phyloP scores from a whole-genome alignment of 2,797 vertebrate species.

The Fratercula arctica region DNA sequence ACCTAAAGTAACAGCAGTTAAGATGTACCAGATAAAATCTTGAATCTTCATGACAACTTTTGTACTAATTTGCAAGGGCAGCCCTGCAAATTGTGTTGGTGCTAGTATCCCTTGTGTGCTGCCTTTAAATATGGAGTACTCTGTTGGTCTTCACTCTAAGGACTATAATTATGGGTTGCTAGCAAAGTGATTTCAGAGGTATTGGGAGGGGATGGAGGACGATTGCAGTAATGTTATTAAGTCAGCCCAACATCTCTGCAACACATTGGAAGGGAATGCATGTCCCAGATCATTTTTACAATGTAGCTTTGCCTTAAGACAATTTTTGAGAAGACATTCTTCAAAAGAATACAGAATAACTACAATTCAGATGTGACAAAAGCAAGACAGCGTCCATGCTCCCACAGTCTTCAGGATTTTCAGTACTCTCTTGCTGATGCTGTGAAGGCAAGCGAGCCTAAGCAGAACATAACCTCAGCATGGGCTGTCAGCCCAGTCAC shows the following conservation, averaged over 20 bases:
- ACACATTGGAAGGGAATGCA: background rate
- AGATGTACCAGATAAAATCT: background rate
- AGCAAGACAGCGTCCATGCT: background rate
- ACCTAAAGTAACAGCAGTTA: background rate
- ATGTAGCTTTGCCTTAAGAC: background rate
- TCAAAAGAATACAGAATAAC: background rate
- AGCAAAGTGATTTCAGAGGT: background rate
- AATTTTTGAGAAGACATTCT: background rate
- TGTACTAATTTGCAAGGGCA: background rate
- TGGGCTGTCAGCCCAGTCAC: background rate
- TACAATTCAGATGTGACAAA: background rate
- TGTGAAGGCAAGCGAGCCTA: background rate
- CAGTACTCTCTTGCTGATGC: background rate
- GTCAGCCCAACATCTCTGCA: background rate
- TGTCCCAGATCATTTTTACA: background rate
- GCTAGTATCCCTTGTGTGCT: background rate
- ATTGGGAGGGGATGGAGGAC: background rate
- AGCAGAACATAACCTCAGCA: background rate
- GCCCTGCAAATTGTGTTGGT: background rate
- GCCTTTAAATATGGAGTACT: background rate
- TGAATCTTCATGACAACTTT: background rate
- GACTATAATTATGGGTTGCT: background rate
- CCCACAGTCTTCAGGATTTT: background rate
- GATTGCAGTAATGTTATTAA: rapidly evolving
- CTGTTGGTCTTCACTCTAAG: background rate